Base-by-base conservation (phyloP, 2,113 vertebrate species). In the Petaurus breviceps region DNA sequence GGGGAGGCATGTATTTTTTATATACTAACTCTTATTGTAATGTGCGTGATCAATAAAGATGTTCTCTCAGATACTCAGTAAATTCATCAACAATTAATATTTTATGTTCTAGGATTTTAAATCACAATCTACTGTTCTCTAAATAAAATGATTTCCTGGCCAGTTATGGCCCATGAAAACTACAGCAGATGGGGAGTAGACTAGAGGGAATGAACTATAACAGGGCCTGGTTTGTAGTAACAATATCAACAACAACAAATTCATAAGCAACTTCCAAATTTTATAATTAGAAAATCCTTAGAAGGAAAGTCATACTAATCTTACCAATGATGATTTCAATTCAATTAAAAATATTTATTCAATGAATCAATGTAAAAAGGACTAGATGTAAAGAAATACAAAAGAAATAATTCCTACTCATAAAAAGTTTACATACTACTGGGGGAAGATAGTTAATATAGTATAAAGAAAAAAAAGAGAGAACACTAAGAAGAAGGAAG, bases 51-150 rank as follows among this genome's bases (percentile, higher is more conserved):
- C 96, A 96, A 97, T 98, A 98, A 98, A 97, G 94, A 97, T 97
- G 53, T 96, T 98, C 93, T 16, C 46, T 96, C 95, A 97, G 90
- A 94, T 94, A 94, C 94, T 55, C 91, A 98, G 96, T 97, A 98
- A 96, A 98, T 98, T 98, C 98, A 93, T 91, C 94, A 98, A 57
- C 90, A 97, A 95, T 98, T 98, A 98, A 98, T 98, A 98, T 98
- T 98, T 98, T 97, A 98, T 92, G 96, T 51, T 92, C 54, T 91
- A 26, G 90, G 95, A 91, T 57, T 57, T 95, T 98, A 98, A 98
- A 98, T 98, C 94, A 95, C 46, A 96, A 49, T 94, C 92, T 94
- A 95, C 16, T 96, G 19, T 68, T 97, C 95, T n/a, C 50, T 95
- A 96, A 97, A 95, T 96, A 97, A 97, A 97, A 97, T 55, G 46